Base-by-base conservation (phyloP, 2,797 vertebrate genomes). In the Rhadinocentrus ornatus region DNA sequence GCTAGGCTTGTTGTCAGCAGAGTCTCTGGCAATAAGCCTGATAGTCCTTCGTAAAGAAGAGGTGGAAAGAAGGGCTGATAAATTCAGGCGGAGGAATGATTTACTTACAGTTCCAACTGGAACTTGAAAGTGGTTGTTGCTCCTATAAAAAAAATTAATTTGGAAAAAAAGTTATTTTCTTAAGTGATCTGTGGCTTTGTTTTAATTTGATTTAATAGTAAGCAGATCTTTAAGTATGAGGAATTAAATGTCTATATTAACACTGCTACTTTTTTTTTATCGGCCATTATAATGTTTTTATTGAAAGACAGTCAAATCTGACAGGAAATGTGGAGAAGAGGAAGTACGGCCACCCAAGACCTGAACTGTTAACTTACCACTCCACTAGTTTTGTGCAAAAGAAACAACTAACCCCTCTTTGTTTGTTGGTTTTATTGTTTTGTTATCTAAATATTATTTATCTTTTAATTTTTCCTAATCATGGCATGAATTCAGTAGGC, bases 21-120 rank as follows among this genome's bases (percentile, higher is more conserved):
- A 69, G 37, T 77, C 74, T 74, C 54, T 63, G 68, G 60, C 3
- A 61, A 62, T 78, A 26, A 77, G 20, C 69, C 66, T 0, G 31
- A 69, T 88, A 80, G 85, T 86, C 86, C 74, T 31, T 54, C 29
- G 54, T 29, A 55, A 55, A 61, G 80, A 50, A 22, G 73, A 60
- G 35, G 24, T 34, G 57, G 48, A 61, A 71, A 59, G 35, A 1
- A 18, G 11, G 20, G 71, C 24, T 71, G 39, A 70, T 63, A 48
- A 60, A 76, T 57, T 32, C 16, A 69, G 37, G 69, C 18, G 1
- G 5, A 64, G 39, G 44, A 58, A 37, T 37, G 3, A 73, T 59
- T 66, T 2, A 58, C 26, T 78, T 10, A 58, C 55, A 57, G 11
- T 50, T 78, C 10, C 53, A 34, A 29, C 34, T 63, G 55, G 13